A percentile compares a stretch with the other conserved stretches of the same genome.
Evolutionary conservation across 2,113 vertebrate species (phyloP).

Genomic region (Himantopus leucocephalus): DNA sequence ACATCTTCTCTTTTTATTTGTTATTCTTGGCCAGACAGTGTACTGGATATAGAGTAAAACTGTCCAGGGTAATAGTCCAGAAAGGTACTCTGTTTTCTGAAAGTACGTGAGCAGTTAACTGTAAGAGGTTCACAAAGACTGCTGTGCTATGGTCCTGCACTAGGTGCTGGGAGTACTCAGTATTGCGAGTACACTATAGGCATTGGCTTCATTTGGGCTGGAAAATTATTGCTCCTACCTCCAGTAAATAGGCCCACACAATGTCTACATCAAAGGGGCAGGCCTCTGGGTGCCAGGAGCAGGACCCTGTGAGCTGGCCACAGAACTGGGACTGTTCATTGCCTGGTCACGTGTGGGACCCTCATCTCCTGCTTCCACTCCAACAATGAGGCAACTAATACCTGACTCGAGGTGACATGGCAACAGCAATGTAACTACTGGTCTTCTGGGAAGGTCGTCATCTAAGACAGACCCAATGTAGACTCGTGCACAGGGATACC

Average conservation of each 20-base stretch:
- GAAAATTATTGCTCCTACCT: neutral
- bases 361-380: neutral
- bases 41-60: neutral
- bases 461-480: neutral
- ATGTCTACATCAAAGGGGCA: accelerated
- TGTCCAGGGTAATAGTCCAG: neutral
- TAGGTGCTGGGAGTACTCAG: neutral
- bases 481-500: accelerated
- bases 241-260: neutral
- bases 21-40: neutral
- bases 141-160: accelerated
- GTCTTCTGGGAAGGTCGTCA: accelerated
- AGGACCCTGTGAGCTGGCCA: neutral
- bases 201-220: neutral
- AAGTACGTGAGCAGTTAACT: neutral
- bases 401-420: neutral
- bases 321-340: accelerated
- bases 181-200: neutral
- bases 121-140: neutral
- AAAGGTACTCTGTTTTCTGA: neutral
- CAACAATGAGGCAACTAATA: neutral
- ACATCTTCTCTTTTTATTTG: neutral
- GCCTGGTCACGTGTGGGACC: accelerated
- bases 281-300: neutral
- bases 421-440: accelerated